Evolutionary conservation across 2,888 invertebrate species (phyloP), one percentile per base, ranked within the genome.

Genomic region (Drosophila diplacantha): DNA sequence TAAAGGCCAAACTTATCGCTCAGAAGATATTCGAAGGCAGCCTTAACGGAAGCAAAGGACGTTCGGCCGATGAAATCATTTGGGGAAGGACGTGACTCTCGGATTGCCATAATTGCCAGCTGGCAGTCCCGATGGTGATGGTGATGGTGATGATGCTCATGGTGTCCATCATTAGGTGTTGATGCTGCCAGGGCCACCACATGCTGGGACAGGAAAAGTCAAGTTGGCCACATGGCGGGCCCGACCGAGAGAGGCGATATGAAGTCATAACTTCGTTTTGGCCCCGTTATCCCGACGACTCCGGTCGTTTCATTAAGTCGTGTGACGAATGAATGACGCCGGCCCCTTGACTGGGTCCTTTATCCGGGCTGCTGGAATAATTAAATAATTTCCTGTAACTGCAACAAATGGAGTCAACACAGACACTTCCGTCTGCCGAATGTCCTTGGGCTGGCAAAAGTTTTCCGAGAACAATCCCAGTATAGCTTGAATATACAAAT

Each of bases 11-110:
- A 55, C 51, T 55, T 51, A 55, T 37, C 31, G 51, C 22, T 38
- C 38, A 18, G 51, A 51, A 55, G 38, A 55, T 51, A 51, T 55
- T 38, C 38, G 12, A 41, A 35, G 22, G 55, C 16, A 43, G 18
- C 32, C 11, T 20, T 54, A 8, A 12, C 50, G 18, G n/a, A 44
- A 31, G 44, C 44, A 29, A 6, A 35, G 20, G 49, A 12, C 35
- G 37, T 32, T 62, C 50, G 67, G 58, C 64, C 75, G 75, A 81
- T 82, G 73, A 81, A 83, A 80, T 71, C 78, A 76, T 81, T 83
- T 72, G 29, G 56, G 59, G 69, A 69, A 54, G 64, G 71, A 73
- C 73, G 82, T 83, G 81, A 81, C 83, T 74, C 35, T 69, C 53
- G 65, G 65, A 72, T 76, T 64, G 70, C 67, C 69, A 72, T 82